Base-by-base conservation (phyloP, 2,113 vertebrate genomes). In the Alligator sinensis region DNA sequence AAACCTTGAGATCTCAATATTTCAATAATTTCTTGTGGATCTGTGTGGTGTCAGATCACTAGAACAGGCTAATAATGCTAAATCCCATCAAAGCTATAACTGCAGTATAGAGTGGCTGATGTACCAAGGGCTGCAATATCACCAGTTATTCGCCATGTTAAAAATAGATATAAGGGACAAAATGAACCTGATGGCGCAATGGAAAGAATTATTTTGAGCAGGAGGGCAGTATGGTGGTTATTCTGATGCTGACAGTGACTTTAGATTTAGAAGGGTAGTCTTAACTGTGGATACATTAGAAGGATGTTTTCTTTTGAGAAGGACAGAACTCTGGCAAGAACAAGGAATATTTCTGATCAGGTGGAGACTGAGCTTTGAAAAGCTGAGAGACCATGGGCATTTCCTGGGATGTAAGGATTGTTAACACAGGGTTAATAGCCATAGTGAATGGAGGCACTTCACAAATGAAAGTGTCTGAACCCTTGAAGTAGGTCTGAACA, bases 301-400 rank as follows among this genome's bases (percentile, higher is more conserved):
- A 4, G 5, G 17, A 34, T 47, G 47, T 47, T 47, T 47, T 47
- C 47, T 47, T 47, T 22, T 38, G 17, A 11, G 77, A 34, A 72
- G 38, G 70, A 34, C 18, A 66, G 12, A 24, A n/a, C 6, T 59
- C 17, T 1, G 1, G 62, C 0, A 0, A 61, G 7, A 78, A 12
- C 3, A 28, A 34, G 28, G n/a, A 18, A 18, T 70, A 19, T 21
- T 34, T 19, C 28, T 0, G 0, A 84, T n/a, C 0, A 5, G 55
- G 2, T 1, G 9, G 58, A 30, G 12, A 25, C 22, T 34, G 58
- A 19, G 34, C 24, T 74, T 2, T 5, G 47, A 47, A 64, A 47
- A 11, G 5, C 72, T 92, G 66, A 34, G 10, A 11, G 18, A 22
- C 38, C 72, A 47, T 74, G 70, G 11, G 70, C 6, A 60, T 27